phyloP scores from a whole-genome alignment of 2,797 vertebrate genomes.

The Neostethus bicornis region DNA sequence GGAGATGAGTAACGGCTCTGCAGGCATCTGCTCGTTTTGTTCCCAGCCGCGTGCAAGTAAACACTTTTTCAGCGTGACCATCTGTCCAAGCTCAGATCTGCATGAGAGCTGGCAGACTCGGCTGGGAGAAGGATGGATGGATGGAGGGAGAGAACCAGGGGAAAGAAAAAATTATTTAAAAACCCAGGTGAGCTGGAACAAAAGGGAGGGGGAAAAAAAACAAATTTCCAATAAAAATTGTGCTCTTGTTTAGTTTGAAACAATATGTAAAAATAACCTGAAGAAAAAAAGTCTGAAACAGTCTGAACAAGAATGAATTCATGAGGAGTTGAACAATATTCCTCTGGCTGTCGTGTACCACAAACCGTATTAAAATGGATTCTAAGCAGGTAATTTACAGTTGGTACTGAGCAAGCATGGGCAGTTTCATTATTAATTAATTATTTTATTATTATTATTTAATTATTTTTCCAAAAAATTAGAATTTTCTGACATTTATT shows the following conservation, averaged over 20 bases:
- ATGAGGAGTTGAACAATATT: too few species aligned
- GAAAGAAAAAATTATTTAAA: constrained; percentile 2
- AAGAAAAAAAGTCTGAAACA: not conserved
- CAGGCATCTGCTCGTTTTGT: constrained; percentile 77
- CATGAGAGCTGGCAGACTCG: constrained; percentile 59
- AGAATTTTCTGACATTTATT: too few species aligned
- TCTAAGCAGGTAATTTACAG: too few species aligned
- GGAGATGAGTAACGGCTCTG: constrained; percentile 56
- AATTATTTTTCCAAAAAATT: too few species aligned
- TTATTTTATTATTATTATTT: too few species aligned
- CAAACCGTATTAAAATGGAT: too few species aligned
- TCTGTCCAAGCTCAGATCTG: constrained; percentile 74
- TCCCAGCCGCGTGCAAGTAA: constrained; percentile 66
- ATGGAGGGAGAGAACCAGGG: constrained; percentile 5
- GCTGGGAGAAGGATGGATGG: constrained; percentile 28
- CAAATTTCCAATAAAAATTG: constrained; percentile 18
- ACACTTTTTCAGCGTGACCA: constrained; percentile 70
- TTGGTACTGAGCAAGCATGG: too few species aligned
- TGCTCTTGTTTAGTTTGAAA: not conserved
- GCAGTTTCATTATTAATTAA: too few species aligned
- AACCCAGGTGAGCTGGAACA: not conserved
- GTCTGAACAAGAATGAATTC: not conserved
- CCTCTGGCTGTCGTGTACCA: too few species aligned
- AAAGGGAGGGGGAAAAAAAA: not conserved
- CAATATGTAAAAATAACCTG: not conserved